These are phyloP conservation scores for Deroptyus accipitrinus DNA, from an alignment of 2,113 vertebrate species.

Conservation along the genomic window DNA sequence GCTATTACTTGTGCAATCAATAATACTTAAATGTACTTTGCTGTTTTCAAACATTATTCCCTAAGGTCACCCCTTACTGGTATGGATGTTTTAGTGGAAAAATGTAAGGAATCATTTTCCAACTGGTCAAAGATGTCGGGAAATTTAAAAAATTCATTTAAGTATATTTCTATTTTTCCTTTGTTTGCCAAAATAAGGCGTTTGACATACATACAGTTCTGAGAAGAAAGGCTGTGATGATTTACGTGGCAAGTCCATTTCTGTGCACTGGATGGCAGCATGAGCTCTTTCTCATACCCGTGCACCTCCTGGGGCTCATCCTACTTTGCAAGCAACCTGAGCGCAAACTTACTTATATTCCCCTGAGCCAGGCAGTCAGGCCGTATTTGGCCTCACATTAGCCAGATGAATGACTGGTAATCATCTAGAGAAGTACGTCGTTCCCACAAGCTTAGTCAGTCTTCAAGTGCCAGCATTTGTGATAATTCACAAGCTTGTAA, in stretches of 20 bases:
- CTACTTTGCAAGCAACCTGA: background rate
- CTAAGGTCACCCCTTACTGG: constrained; percentile 65
- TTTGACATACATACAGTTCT: background rate
- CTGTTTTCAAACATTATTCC: constrained; percentile 74
- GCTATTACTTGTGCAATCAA: constrained; percentile 75
- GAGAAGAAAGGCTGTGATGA: rapidly evolving
- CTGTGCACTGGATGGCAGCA: constrained; percentile 37
- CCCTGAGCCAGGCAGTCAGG: constrained; percentile 18
- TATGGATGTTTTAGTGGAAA: background rate
- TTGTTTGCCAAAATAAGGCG: background rate
- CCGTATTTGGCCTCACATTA: constrained; percentile 23
- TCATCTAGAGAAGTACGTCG: constrained; percentile 1
- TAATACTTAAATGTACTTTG: constrained; percentile 71
- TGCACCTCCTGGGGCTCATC: constrained; percentile 27
- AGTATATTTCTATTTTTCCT: background rate
- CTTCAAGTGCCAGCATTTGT: background rate
- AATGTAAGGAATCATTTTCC: background rate
- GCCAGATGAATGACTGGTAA: constrained; percentile 35
- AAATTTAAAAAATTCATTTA: background rate
- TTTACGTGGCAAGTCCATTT: background rate
- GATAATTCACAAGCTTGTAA: background rate
- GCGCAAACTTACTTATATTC: constrained; percentile 7
- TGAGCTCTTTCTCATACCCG: background rate
- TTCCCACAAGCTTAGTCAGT: background rate
- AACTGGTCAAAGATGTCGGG: background rate